A percentile compares a stretch with the other conserved stretches of the same genome.
phyloP scores from a whole-genome alignment of 2,888 invertebrate species.

The Diarsia rubi region DNA sequence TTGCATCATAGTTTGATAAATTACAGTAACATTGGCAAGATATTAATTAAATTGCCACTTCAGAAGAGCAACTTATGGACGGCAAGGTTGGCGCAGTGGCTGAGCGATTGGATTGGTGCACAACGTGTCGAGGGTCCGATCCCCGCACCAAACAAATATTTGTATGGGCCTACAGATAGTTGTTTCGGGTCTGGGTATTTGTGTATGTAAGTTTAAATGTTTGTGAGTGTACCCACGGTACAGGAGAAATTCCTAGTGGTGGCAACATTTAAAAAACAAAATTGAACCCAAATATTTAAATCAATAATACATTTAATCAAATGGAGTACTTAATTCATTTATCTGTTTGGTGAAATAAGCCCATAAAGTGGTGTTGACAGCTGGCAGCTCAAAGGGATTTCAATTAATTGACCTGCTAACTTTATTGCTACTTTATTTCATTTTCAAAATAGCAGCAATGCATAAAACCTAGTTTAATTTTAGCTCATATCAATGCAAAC shows the following conservation, averaged over 20 bases:
- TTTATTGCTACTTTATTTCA: background rate
- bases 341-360: background rate
- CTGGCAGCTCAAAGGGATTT: background rate
- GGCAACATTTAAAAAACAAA: too few species aligned
- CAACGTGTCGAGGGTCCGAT: too few species aligned
- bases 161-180: too few species aligned
- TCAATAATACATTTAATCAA: too few species aligned
- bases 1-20: background rate
- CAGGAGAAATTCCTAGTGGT: too few species aligned
- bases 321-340: too few species aligned
- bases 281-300: background rate
- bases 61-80: background rate
- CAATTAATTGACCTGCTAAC: background rate
- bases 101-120: too few species aligned
- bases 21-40: background rate
- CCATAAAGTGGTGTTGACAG: background rate
- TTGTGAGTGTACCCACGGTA: too few species aligned
- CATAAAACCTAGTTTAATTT: background rate
- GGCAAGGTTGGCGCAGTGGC: too few species aligned
- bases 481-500: background rate
- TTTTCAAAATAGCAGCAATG: background rate
- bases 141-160: too few species aligned
- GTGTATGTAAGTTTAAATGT: too few species aligned
- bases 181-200: too few species aligned
- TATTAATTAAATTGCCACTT: background rate